Percentiles rank a stretch among this genome's conserved stretches.
phyloP scores from a whole-genome alignment of 2,113 vertebrate genomes.

The Pica pica region DNA sequence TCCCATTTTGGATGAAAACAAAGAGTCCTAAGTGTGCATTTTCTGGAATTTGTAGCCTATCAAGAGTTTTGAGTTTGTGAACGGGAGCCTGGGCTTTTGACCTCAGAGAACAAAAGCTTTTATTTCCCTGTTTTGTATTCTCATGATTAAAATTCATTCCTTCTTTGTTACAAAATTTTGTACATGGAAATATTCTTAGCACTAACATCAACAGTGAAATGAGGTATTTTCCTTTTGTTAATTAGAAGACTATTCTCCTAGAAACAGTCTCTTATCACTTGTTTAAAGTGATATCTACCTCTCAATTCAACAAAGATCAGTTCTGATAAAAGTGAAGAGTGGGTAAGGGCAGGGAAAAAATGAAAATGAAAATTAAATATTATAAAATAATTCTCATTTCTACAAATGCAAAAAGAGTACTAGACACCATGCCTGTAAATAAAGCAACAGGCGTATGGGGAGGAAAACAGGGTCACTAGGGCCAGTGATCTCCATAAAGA shows the following conservation, averaged over 20 bases:
- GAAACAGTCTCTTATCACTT: not conserved
- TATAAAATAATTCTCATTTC: not conserved
- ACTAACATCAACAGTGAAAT: not conserved
- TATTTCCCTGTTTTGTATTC: not conserved
- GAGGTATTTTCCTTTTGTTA: not conserved
- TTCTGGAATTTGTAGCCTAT: not conserved
- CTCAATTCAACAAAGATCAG: not conserved
- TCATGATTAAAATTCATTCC: not conserved
- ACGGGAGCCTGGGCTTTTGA: not conserved
- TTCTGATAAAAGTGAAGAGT: not conserved
- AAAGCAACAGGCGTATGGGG: not conserved
- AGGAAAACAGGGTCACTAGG: not conserved
- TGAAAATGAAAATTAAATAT: not conserved
- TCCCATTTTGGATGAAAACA: not conserved
- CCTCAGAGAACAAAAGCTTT: not conserved
- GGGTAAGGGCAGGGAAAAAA: not conserved
- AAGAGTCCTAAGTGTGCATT: accelerated
- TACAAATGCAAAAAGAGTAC: not conserved
- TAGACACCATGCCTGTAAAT: not conserved
- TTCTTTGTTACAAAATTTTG: not conserved
- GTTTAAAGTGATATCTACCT: not conserved
- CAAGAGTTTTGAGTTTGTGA: not conserved
- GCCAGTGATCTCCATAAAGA: not conserved
- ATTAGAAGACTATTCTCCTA: not conserved
- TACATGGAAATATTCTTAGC: not conserved